Conservation (phyloP, 23 tunicate genomes). For the Styela plicata region DNA sequence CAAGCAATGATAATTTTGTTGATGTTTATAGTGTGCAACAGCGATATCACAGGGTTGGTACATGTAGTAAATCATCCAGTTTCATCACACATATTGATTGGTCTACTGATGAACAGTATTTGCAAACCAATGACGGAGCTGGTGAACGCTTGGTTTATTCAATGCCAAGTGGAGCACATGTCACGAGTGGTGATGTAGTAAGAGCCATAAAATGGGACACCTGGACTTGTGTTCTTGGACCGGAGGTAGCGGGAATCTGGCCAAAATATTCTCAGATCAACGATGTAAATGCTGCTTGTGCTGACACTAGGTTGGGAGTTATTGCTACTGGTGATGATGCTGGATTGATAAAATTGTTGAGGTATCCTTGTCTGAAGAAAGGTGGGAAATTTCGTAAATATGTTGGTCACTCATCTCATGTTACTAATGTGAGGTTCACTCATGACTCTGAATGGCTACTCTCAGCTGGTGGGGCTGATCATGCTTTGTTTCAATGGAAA, state of each 20-base stretch:
- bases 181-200: slow-evolving; percentile 73
- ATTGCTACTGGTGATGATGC: slow-evolving; percentile 95
- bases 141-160: slow-evolving; percentile 94
- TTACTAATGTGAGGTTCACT: slow-evolving; percentile 92
- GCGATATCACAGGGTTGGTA: slow-evolving; percentile 65
- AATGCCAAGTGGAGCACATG: slow-evolving; percentile 60
- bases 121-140: slow-evolving; percentile 98
- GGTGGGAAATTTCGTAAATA: slow-evolving; percentile 94
- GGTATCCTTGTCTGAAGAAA: slow-evolving; percentile 81
- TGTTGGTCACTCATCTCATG: slow-evolving; percentile 98
- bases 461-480: slow-evolving; percentile 97
- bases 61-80: slow-evolving; percentile 87
- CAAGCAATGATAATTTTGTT: slow-evolving; percentile 94
- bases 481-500: slow-evolving; percentile 95
- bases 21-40: slow-evolving; percentile 81
- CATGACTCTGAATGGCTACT: slow-evolving; percentile 71
- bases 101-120: slow-evolving; percentile 71
- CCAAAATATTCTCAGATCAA: slow-evolving; percentile 96
- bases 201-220: slow-evolving; percentile 80
- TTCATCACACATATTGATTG: slow-evolving; percentile 99
- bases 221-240: slow-evolving; percentile 90
- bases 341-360: slow-evolving; percentile 92
- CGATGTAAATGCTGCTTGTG: slow-evolving; percentile 93
- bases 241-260: slow-evolving; percentile 95
- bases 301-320: slow-evolving; percentile 40